A percentile compares a stretch with the other conserved stretches of the same genome.
Evolutionary conservation across 37 sponge, comb jelly and placozoan genomes (phyloP).

Genomic region (Cliona cf. orientalis): DNA sequence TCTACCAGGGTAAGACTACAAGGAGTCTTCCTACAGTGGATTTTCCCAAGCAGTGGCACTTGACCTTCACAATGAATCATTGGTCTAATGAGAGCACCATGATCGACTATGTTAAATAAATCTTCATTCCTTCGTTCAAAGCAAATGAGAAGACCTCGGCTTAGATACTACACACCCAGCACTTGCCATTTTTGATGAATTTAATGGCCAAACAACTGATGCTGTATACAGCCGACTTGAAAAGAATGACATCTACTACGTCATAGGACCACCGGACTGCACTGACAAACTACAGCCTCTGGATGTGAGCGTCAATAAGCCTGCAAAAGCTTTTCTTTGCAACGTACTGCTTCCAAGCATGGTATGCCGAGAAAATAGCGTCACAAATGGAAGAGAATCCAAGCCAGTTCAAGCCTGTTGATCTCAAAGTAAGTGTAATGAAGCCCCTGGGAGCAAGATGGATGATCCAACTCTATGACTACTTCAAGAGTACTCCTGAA

Average conservation of each 20-base stretch:
- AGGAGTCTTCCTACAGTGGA: constrained; percentile 7
- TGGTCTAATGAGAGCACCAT: constrained; percentile 41
- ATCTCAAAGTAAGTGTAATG: constrained; percentile 1
- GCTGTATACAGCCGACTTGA: background rate
- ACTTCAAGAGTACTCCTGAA: background rate
- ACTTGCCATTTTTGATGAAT: constrained; percentile 34
- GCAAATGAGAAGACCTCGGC: background rate
- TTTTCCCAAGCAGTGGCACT: constrained; percentile 36
- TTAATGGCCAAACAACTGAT: constrained; percentile 28
- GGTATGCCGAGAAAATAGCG: constrained; percentile 38
- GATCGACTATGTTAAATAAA: constrained; percentile 6
- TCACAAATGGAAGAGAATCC: constrained; percentile 30
- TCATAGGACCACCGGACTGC: constrained; percentile 47
- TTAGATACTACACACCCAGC: constrained; percentile 8
- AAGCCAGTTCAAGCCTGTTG: background rate
- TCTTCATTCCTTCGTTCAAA: constrained; percentile 12
- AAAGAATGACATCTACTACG: background rate
- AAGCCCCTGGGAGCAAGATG: constrained; percentile 10
- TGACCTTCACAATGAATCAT: constrained; percentile 24
- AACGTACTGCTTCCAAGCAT: constrained; percentile 29
- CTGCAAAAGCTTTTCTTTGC: constrained; percentile 54
- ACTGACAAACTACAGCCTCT: constrained; percentile 68
- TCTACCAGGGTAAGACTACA: constrained; percentile 35
- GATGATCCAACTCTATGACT: background rate
- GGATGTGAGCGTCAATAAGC: constrained; percentile 54